These are phyloP conservation scores for Aethes cnicana DNA, from an alignment of 2,888 invertebrate genomes.

Conservation along the genomic window DNA sequence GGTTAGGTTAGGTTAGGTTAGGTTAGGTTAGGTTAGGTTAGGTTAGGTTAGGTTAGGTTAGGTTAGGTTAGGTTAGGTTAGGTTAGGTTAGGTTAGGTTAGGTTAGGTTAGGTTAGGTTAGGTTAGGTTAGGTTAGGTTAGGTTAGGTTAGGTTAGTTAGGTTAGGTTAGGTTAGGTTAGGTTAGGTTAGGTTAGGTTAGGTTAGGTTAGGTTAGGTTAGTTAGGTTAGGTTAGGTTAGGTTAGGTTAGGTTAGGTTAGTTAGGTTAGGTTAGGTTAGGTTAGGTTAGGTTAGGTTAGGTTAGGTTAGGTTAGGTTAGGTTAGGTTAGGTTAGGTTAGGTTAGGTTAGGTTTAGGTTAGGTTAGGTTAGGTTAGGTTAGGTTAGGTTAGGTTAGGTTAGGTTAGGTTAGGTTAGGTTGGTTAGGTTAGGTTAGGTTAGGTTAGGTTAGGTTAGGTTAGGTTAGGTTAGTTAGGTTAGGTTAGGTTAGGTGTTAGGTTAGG, in stretches of 20 bases:
- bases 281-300: slow-evolving; percentile 18
- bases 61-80: slow-evolving; percentile 29
- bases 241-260: slow-evolving; percentile 18
- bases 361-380: slow-evolving; percentile 30
- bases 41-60: slow-evolving; percentile 34
- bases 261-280: slow-evolving; percentile 3
- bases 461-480: slow-evolving; percentile 29
- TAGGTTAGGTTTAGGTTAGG: slow-evolving; percentile 30
- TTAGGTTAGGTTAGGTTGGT: slow-evolving; percentile 24
- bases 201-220: slow-evolving; percentile 30
- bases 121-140: slow-evolving; percentile 34
- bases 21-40: slow-evolving; percentile 33
- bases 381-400: slow-evolving; percentile 30
- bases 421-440: slow-evolving; percentile 28
- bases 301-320: slow-evolving; percentile 2
- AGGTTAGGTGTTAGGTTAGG: slow-evolving; percentile 29
- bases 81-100: slow-evolving; percentile 31
- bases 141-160: slow-evolving; percentile 34
- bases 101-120: slow-evolving; percentile 34
- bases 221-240: slow-evolving; percentile 20
- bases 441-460: slow-evolving; percentile 29
- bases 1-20: slow-evolving; percentile 27
- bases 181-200: slow-evolving; percentile 30
- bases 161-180: slow-evolving; percentile 31
- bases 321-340: slow-evolving; percentile 19